phyloP scores from a whole-genome alignment of 2,888 invertebrate species.

The Agrotis exclamationis region DNA sequence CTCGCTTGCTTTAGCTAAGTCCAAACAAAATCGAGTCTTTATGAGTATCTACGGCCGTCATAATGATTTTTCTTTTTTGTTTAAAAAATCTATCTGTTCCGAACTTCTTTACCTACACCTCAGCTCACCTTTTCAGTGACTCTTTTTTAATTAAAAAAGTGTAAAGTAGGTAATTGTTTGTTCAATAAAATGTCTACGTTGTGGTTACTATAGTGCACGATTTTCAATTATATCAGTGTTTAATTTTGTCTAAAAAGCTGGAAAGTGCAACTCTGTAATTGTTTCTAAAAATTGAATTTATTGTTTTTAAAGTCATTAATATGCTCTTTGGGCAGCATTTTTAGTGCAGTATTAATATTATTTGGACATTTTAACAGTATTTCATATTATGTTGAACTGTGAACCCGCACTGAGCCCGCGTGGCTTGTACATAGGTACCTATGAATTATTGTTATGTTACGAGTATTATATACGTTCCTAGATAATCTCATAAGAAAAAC shows the following conservation, averaged over 20 bases:
- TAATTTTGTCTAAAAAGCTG: slow-evolving; percentile 29
- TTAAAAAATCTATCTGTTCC: no score
- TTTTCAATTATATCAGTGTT: slow-evolving; percentile 43
- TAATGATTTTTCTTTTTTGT: no score
- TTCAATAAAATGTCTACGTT: slow-evolving; percentile 14
- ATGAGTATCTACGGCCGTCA: no score
- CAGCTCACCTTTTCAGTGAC: background rate
- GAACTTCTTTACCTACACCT: no score
- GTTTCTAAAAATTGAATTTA: slow-evolving; percentile 26
- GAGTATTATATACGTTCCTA: background rate
- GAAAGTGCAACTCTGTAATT: slow-evolving; percentile 32
- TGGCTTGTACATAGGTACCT: no score
- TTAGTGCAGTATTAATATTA: background rate
- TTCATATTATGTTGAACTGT: no score
- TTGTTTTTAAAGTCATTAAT: background rate
- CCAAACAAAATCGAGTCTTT: no score
- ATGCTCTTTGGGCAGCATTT: background rate
- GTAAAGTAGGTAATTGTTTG: slow-evolving; percentile 4
- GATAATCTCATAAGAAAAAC: slow-evolving; percentile 5
- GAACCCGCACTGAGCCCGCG: no score
- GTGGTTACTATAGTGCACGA: slow-evolving; percentile 1
- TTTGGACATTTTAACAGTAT: background rate
- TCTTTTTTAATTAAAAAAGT: slow-evolving; percentile 5
- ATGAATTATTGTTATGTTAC: no score
- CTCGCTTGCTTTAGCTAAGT: no score